phyloP scores from a whole-genome alignment of 2,113 vertebrate species.

The Panthera tigris region DNA sequence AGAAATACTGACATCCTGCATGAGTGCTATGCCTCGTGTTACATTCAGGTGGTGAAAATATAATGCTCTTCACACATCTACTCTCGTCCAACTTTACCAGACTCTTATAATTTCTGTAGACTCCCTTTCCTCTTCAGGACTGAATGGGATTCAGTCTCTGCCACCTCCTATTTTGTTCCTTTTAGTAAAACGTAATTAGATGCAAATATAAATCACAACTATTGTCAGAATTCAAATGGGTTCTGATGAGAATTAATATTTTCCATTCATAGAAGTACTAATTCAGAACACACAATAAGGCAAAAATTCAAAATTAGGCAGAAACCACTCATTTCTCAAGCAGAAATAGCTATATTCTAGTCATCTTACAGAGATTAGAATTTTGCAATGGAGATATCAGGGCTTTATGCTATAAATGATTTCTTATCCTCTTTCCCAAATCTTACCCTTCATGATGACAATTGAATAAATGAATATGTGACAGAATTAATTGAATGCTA shows the following conservation, averaged over 20 bases:
- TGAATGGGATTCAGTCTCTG: neutral
- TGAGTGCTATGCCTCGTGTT: neutral
- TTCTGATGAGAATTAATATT: constrained; percentile 69
- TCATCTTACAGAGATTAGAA: constrained; percentile 12
- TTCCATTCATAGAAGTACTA: constrained; percentile 39
- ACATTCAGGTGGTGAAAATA: neutral
- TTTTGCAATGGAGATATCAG: neutral
- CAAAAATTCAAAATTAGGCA: constrained; percentile 51
- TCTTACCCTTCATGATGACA: constrained; percentile 14
- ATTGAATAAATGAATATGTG: constrained; percentile 29
- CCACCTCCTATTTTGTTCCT: neutral
- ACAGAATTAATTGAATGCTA: neutral
- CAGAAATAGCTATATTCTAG: constrained; percentile 36
- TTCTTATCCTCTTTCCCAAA: neutral
- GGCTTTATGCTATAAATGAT: constrained; percentile 29
- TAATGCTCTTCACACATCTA: neutral
- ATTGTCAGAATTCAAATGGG: constrained; percentile 61
- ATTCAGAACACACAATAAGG: constrained; percentile 44
- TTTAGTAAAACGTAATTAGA: constrained; percentile 51
- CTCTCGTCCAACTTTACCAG: neutral
- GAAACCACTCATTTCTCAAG: constrained; percentile 41
- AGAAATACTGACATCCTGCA: neutral
- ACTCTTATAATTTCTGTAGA: neutral
- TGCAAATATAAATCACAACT: constrained; percentile 57
- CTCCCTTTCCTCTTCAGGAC: neutral